These are phyloP conservation scores for Drosophila ficusphila DNA, from an alignment of 1,140 invertebrate genomes.

Conservation along the genomic window DNA sequence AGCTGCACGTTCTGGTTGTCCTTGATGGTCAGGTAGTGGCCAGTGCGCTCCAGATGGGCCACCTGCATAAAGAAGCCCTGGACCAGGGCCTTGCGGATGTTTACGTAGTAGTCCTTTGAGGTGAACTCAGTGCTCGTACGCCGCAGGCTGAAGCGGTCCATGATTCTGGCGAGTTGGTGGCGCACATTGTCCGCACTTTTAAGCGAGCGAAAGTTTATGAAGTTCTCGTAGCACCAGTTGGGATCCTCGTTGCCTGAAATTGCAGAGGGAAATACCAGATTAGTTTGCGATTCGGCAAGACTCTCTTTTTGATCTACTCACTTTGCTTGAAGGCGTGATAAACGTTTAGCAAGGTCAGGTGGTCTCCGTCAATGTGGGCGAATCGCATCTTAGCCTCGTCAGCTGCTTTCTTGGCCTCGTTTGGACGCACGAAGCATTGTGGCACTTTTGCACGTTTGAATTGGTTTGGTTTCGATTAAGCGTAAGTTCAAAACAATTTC, in stretches of 20 bases:
- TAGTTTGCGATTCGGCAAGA: background rate
- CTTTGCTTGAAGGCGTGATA: constrained; percentile 99
- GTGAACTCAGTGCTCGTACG: constrained; percentile 99
- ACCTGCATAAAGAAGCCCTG: constrained; percentile 99
- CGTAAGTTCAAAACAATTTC: constrained; percentile 61
- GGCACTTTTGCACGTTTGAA: constrained; percentile 90
- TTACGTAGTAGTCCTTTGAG: constrained; percentile 99
- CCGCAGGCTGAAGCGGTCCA: constrained; percentile 95
- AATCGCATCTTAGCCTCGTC: constrained; percentile 99
- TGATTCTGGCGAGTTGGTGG: constrained; percentile 88
- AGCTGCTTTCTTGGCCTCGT: constrained; percentile 99
- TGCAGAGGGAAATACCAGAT: accelerated
- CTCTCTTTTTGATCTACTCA: constrained; percentile 87
- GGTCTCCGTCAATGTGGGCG: constrained; percentile 99
- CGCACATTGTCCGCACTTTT: constrained; percentile 92
- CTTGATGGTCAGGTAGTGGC: constrained; percentile 99
- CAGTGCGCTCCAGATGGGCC: constrained; percentile 96
- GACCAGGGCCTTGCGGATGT: constrained; percentile 98
- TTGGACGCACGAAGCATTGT: constrained; percentile 99
- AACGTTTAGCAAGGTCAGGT: constrained; percentile 98
- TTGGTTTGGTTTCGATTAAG: constrained; percentile 74
- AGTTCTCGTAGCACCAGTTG: constrained; percentile 99
- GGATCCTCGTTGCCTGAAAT: constrained; percentile 85
- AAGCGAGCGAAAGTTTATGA: constrained; percentile 98
- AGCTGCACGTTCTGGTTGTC: constrained; percentile 99